Conservation (phyloP, 2,113 vertebrate species). For the Proterorhinus semilunaris region DNA sequence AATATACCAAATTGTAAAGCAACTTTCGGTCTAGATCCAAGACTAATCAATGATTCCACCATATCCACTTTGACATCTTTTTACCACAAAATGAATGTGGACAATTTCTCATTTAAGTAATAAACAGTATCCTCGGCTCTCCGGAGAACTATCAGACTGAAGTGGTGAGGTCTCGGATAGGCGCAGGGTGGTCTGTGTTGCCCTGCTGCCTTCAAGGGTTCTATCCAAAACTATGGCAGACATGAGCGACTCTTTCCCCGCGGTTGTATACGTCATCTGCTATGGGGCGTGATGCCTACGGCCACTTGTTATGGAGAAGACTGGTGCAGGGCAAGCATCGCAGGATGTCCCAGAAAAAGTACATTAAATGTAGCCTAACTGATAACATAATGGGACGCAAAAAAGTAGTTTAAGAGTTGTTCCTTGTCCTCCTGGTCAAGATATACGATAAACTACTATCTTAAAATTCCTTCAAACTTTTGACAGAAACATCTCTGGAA, state of each 20-base stretch:
- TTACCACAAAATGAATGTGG: conserved; percentile 11
- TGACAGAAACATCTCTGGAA: no score
- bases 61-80: background rate
- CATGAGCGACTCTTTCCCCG: conserved; percentile 15
- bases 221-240: conserved; percentile 16
- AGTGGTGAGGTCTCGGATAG: conserved; percentile 27
- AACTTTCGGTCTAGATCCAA: no score
- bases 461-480: no score
- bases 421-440: no score
- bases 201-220: conserved; percentile 54
- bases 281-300: conserved; percentile 3
- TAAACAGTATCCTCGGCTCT: conserved; percentile 32
- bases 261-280: conserved; percentile 38
- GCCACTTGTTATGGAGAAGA: conserved; percentile 15
- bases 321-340: conserved; percentile 2
- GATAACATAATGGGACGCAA: no score
- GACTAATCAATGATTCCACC: background rate
- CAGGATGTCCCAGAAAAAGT: conserved; percentile 7
- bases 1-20: no score
- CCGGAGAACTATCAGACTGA: conserved; percentile 19
- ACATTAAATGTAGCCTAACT: no score
- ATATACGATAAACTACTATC: no score
- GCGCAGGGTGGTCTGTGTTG: conserved; percentile 30
- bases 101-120: conserved; percentile 35
- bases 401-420: no score